phyloP scores from a whole-genome alignment of 2,113 vertebrate species.

The Heliornis fulica region DNA sequence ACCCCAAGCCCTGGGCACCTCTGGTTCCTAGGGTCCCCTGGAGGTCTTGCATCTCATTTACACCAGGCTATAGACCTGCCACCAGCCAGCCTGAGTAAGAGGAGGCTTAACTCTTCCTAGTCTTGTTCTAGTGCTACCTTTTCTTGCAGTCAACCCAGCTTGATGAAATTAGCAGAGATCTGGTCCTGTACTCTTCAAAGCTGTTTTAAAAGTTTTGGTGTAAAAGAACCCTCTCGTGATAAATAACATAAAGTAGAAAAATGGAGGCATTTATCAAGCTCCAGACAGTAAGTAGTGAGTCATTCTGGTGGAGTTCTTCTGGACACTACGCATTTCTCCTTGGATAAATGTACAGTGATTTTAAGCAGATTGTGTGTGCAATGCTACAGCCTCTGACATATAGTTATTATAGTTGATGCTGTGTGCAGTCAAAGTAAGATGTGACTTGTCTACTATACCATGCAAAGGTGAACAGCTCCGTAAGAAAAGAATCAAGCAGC shows the following conservation, averaged over 20 bases:
- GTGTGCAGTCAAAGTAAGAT: slow-evolving; percentile 41
- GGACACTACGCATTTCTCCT: not conserved
- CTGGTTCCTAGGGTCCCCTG: not conserved
- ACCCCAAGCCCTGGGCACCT: not conserved
- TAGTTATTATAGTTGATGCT: slow-evolving; percentile 35
- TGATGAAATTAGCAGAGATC: not conserved
- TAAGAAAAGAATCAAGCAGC: slow-evolving; percentile 44
- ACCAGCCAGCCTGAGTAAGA: not conserved
- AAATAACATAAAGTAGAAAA: not conserved
- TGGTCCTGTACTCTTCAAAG: not conserved
- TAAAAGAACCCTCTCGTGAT: not conserved
- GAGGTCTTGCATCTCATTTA: not conserved
- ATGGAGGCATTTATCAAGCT: not conserved
- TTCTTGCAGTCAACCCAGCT: not conserved
- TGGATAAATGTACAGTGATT: not conserved
- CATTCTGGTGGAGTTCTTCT: not conserved
- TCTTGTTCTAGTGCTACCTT: not conserved
- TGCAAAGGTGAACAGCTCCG: slow-evolving; percentile 56
- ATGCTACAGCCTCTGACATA: slow-evolving; percentile 41
- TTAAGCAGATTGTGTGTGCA: slow-evolving; percentile 24
- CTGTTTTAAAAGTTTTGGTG: not conserved
- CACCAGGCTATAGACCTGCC: not conserved
- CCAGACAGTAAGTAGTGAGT: not conserved
- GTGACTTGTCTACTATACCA: slow-evolving; percentile 53
- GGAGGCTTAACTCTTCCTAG: not conserved